Evolutionary conservation across 2,113 vertebrate genomes (phyloP).

Genomic region (Callipepla californica): DNA sequence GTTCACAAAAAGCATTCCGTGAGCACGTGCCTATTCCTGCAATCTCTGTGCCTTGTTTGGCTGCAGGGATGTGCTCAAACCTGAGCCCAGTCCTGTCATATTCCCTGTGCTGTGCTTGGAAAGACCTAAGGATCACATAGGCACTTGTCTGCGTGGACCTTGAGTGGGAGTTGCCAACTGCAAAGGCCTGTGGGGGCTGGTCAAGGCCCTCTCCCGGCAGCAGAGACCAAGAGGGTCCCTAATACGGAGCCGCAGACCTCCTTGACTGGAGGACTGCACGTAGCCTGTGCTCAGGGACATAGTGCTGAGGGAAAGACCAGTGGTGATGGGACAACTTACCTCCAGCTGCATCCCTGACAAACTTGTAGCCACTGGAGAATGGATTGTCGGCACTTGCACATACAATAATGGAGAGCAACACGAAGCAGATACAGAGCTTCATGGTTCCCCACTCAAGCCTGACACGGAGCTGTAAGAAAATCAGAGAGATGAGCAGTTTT

Average conservation of each 20-base stretch:
- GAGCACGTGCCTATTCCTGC: not conserved
- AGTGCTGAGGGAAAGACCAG: not conserved
- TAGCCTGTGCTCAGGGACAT: not conserved
- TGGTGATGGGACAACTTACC: not conserved
- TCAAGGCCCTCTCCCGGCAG: not conserved
- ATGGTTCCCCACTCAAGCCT: not conserved
- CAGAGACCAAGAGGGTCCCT: not conserved
- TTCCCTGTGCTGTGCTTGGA: not conserved
- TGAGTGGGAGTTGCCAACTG: not conserved
- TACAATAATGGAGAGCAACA: not conserved
- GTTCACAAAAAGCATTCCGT: not conserved
- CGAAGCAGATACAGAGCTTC: not conserved
- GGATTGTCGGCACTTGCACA: not conserved
- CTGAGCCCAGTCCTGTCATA: not conserved
- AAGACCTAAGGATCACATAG: not conserved
- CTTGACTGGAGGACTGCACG: rapidly evolving
- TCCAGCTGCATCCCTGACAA: not conserved
- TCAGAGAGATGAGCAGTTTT: not conserved
- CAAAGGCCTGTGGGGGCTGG: not conserved
- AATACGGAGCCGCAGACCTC: rapidly evolving
- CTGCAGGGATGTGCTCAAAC: not conserved
- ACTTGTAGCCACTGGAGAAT: not conserved
- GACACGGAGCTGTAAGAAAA: not conserved
- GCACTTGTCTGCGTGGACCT: not conserved
- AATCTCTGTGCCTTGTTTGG: not conserved